These are phyloP conservation scores for Crotalus viridis DNA, from an alignment of 2,113 vertebrate species.

Conservation along the genomic window DNA sequence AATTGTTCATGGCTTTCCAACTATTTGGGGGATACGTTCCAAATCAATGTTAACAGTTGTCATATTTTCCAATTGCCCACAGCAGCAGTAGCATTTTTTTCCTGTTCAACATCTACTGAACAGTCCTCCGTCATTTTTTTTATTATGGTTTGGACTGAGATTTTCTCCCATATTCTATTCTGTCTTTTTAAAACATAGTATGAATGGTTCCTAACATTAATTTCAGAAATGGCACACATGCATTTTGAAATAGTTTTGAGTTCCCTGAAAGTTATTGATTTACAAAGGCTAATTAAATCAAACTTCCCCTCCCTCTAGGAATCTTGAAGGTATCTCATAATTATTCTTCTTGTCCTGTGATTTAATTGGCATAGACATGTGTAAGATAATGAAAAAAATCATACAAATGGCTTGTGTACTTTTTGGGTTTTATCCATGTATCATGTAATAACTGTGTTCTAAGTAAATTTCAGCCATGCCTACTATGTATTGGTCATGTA, in stretches of 20 bases:
- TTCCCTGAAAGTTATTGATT: neutral
- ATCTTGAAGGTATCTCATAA: neutral
- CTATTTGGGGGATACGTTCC: slow-evolving; percentile 56
- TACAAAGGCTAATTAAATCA: neutral
- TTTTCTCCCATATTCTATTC: neutral
- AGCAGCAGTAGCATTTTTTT: slow-evolving; percentile 61
- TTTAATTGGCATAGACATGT: neutral
- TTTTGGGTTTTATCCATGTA: neutral
- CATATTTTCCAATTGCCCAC: slow-evolving; percentile 69
- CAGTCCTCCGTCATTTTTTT: neutral
- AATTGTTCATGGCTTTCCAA: slow-evolving; percentile 26
- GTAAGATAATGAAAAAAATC: neutral
- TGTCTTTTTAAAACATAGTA: neutral
- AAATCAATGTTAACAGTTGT: slow-evolving; percentile 58
- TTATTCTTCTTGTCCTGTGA: neutral
- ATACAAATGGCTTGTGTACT: neutral
- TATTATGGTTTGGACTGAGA: neutral
- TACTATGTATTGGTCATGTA: slow-evolving; percentile 43
- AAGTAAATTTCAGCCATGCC: neutral
- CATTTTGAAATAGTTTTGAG: neutral
- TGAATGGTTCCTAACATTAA: neutral
- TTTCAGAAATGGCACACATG: neutral
- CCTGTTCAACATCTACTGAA: slow-evolving; percentile 39
- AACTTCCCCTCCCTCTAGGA: neutral
- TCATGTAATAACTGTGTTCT: neutral